These are phyloP conservation scores for Carcharodon carcharias DNA, from an alignment of 2,797 vertebrate genomes.

Conservation along the genomic window DNA sequence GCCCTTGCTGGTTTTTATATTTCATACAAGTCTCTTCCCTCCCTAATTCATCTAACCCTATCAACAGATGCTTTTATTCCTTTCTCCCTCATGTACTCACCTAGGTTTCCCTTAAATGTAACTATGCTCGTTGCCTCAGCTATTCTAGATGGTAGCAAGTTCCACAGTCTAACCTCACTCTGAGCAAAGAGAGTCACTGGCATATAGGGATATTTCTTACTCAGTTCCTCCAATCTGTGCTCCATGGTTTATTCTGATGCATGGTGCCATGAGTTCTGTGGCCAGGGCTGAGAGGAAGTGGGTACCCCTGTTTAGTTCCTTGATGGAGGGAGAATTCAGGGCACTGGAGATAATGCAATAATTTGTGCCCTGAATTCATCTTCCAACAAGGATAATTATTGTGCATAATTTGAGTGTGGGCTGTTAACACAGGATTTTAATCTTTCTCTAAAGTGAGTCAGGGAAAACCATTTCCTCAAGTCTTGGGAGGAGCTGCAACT, in stretches of 20 bases:
- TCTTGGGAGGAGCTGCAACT: neutral
- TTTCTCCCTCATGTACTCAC: neutral
- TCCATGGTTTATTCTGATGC: neutral
- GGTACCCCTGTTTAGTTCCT: neutral
- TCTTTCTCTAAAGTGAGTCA: neutral
- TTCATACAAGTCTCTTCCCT: neutral
- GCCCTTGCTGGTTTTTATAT: neutral
- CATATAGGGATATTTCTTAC: neutral
- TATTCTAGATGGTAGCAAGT: neutral
- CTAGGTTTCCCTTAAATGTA: neutral
- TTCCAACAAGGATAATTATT: neutral
- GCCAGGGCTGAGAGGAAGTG: neutral
- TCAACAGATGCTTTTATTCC: neutral
- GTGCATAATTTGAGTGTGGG: too few species aligned
- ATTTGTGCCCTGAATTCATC: neutral
- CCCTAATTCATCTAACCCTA: neutral
- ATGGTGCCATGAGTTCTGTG: too few species aligned
- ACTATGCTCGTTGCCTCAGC: neutral
- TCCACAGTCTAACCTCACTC: neutral
- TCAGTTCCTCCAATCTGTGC: neutral
- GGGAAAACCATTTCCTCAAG: neutral
- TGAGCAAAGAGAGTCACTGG: neutral
- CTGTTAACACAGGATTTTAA: neutral
- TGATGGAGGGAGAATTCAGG: neutral
- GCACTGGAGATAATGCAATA: neutral